Base-by-base conservation (phyloP, 2,113 vertebrate species). In the Takifugu bimaculatus region DNA sequence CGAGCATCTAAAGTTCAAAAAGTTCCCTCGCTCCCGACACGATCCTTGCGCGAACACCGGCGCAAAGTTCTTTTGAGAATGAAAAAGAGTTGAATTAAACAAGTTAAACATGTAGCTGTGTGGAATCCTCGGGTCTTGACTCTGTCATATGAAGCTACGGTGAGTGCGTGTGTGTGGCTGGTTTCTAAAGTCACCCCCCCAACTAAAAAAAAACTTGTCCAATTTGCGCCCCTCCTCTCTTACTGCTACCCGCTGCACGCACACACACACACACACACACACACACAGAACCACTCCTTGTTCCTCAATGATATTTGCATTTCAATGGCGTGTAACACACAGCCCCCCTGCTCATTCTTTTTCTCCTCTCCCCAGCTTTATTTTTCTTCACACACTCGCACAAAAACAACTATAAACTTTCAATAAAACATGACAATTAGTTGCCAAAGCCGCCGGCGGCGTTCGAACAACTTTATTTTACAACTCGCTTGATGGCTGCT, bases 251-350 rank as follows among this genome's bases (percentile, higher is more conserved):
- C 60, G 63, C 75, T 85, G 78, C 81, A 86, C 62, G 61, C 72
- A 75, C 69, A 72, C 67, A 68, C 72, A 74, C 70, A 70, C 65
- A 69, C 74, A 65, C 74, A 62, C 70, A 56, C 74, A 81, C 77
- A 83, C 84, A 85, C 83, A 88, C 82, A 90, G 79, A 91, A 89
- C 89, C 89, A 85, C 91, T 90, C 88, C 90, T 91, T 92, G 91
- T 91, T 91, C 91, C 83, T 84, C 78, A 71, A 68, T 88, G 79
- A 89, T 87, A 92, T 92, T 92, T 91, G 90, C 90, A 92, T 92
- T 91, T 92, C 89, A 92, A 92, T 92, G 81, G 90, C 82, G 78
- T 87, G 88, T 87, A 88, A 90, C 90, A 90, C 90, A 84, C 85
- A 82, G 78, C 70, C 78, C 78, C 80, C 69, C 86, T 53, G 69